Evolutionary conservation across 2,888 invertebrate species (phyloP).

Genomic region (Seira sanloemensis): DNA sequence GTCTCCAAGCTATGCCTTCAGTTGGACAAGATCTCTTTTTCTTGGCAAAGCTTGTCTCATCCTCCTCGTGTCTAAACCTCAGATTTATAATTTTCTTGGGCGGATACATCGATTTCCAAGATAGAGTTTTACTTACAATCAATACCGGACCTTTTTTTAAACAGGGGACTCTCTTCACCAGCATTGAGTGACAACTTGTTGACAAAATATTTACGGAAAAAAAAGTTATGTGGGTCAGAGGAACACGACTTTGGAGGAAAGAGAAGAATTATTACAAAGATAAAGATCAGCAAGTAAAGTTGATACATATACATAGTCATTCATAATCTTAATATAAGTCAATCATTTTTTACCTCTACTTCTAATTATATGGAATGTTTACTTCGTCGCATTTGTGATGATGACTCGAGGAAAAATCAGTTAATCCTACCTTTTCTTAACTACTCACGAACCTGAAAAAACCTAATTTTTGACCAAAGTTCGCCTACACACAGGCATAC

Average conservation of each 20-base stretch:
- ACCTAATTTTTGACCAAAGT: not conserved
- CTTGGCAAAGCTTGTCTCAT: too few species aligned
- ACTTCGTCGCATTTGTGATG: not conserved
- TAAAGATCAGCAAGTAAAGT: not conserved
- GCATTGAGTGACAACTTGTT: not conserved
- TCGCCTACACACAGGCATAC: not conserved
- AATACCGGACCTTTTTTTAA: too few species aligned
- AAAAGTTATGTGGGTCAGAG: not conserved
- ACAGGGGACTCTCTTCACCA: too few species aligned
- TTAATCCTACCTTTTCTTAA: too few species aligned
- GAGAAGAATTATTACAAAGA: not conserved
- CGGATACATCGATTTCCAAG: not conserved
- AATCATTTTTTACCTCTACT: not conserved
- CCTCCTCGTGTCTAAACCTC: not conserved
- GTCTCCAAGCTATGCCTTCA: too few species aligned
- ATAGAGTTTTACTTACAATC: not conserved
- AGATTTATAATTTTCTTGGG: not conserved
- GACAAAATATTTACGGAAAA: conserved; percentile 4
- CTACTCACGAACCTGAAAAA: too few species aligned
- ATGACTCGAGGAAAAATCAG: too few species aligned
- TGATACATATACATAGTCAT: not conserved
- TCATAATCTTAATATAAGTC: not conserved
- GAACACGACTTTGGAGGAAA: not conserved
- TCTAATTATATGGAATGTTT: conserved; percentile 2
- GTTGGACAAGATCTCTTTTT: too few species aligned